Evolutionary conservation across 2,797 vertebrate species (phyloP).

Genomic region (Eutrigla gurnardus): DNA sequence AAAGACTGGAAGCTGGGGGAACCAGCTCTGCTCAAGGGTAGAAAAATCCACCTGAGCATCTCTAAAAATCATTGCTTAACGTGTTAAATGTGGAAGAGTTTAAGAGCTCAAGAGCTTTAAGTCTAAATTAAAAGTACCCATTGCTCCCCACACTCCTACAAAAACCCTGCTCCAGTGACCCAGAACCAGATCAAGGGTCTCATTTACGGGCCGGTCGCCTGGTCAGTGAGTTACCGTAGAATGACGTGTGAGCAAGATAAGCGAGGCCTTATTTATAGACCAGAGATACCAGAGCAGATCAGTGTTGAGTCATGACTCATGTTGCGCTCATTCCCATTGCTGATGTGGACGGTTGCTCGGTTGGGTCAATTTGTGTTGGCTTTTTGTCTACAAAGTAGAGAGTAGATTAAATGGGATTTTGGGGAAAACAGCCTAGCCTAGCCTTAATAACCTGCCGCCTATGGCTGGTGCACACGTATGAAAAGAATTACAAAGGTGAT

Average conservation of each 20-base stretch:
- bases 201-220: slow-evolving; percentile 21
- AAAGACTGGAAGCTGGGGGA: neutral
- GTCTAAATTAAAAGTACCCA: neutral
- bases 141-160: neutral
- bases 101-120: neutral
- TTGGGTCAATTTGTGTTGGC: too few species aligned
- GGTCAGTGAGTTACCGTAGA: neutral
- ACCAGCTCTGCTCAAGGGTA: neutral
- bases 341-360: too few species aligned
- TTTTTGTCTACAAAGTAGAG: too few species aligned
- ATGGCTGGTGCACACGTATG: neutral
- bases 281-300: slow-evolving; percentile 26
- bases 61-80: neutral
- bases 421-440: neutral
- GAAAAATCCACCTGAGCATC: neutral
- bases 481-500: neutral
- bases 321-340: slow-evolving; percentile 1
- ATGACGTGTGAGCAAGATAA: slow-evolving; percentile 33
- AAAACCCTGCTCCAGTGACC: neutral
- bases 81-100: neutral
- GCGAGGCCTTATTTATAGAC: slow-evolving; percentile 43
- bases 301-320: slow-evolving; percentile 24
- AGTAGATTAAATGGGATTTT: too few species aligned
- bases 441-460: neutral
- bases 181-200: slow-evolving; percentile 33